Percentiles rank a stretch among this genome's conserved stretches.
These are phyloP conservation scores for Oreochromis aureus DNA, from an alignment of 2,113 vertebrate genomes.

Conservation along the genomic window DNA sequence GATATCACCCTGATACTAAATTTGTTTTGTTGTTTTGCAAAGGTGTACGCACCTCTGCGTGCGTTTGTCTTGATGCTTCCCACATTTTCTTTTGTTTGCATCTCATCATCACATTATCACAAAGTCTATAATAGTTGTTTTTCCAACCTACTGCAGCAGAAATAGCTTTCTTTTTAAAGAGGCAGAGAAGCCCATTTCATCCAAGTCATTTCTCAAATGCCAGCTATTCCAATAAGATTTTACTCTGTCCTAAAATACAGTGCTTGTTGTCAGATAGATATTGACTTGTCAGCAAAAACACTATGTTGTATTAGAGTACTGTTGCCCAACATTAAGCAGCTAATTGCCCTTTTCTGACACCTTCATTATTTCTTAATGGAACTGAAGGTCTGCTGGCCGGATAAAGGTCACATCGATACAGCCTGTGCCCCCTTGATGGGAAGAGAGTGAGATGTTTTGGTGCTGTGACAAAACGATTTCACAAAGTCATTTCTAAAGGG, in stretches of 20 bases:
- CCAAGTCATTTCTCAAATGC: background rate
- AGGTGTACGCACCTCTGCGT: background rate
- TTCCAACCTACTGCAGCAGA: background rate
- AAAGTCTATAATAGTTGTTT: background rate
- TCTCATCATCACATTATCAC: background rate
- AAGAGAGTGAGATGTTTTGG: slow-evolving; percentile 19
- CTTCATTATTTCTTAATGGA: slow-evolving; percentile 70
- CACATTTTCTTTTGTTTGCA: background rate
- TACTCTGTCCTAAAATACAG: background rate
- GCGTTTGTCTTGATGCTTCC: background rate
- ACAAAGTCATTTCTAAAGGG: background rate
- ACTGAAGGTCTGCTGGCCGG: slow-evolving; percentile 49
- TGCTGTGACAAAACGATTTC: slow-evolving; percentile 43
- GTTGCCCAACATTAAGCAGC: slow-evolving; percentile 67
- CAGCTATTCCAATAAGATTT: background rate
- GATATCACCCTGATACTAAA: background rate
- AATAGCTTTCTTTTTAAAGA: background rate
- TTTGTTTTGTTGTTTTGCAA: background rate
- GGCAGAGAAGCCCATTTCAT: background rate
- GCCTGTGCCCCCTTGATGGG: slow-evolving; percentile 13
- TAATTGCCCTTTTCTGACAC: slow-evolving; percentile 72
- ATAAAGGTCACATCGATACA: slow-evolving; percentile 67
- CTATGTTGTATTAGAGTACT: slow-evolving; percentile 50
- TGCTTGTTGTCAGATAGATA: slow-evolving; percentile 10
- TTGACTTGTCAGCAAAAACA: slow-evolving; percentile 61